Evolutionary conservation across 92 coral and sea anemone species (phyloP), one percentile per base, ranked within the genome.

Genomic region (Pocillopora meandrina): DNA sequence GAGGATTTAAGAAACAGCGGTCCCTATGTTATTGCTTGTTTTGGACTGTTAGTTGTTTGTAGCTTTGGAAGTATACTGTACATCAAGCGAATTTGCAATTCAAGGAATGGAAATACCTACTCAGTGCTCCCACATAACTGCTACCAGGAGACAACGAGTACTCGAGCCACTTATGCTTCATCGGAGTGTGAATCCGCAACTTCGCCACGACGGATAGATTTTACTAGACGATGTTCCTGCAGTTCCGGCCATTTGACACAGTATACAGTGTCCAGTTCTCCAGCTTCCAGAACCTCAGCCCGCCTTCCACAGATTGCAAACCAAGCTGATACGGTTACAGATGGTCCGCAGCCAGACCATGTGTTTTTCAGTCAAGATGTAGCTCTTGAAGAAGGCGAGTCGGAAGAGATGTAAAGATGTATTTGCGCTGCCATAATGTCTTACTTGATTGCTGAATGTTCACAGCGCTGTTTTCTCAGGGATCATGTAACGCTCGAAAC

Each of bases 1-100:
- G 60, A 42, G 18, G 88, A 89, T 6, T 60, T 79, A 11, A 67
- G 77, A 26, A 49, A 23, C 2, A 74, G 85, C 2, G 98, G 97
- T 12, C 65, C 33, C 49, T 88, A 74, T 35, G 74, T 92, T 5
- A 71, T 92, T 19, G 77, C 35, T 1, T 14, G 19, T 16, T 58
- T 85, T 58, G 78, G 72, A 34, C 3, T 72, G 81, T 10, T 63
- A 86, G 13, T 61, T 74, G 23, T 1, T 35, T 12, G 64, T 73
- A 23, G 73, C 64, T 26, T n/a, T 86, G 31, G 10, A 36, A 3
- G 82, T 80, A 31, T 58, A 77, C 20, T 61, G 69, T 61, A 57
- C 79, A 58, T 75, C 65, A 70, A 55, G 31, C 31, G 31, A 70
- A 34, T 34, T 70, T 34, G 9, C 3, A 75, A 14, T 5, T 64